A percentile compares a stretch with the other conserved stretches of the same genome.
phyloP scores from a whole-genome alignment of 1,140 invertebrate genomes.

The Zaprionus lachaisei region DNA sequence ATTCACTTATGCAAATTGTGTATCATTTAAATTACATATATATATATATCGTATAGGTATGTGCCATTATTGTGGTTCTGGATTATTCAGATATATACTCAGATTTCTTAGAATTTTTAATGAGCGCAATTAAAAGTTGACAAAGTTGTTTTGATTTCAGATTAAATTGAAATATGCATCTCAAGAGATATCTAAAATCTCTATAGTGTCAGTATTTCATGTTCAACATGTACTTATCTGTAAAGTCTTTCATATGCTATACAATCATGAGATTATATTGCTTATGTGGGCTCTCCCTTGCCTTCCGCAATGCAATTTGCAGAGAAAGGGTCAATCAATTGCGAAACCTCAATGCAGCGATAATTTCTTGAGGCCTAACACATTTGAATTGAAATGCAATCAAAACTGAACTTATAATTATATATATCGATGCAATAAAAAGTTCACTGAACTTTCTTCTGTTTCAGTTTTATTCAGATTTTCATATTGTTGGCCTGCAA shows the following conservation, averaged over 20 bases:
- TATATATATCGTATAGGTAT: background rate
- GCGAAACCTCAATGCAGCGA: conserved; percentile 1
- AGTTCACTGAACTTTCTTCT: background rate
- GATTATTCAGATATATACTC: background rate
- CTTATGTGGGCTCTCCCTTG: background rate
- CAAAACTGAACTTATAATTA: background rate
- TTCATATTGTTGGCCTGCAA: background rate
- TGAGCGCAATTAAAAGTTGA: background rate
- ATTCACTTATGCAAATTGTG: conserved; percentile 47
- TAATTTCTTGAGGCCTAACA: background rate
- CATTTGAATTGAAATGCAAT: background rate
- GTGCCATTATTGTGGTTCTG: conserved; percentile 2
- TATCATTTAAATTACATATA: conserved; percentile 19
- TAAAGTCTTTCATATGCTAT: background rate
- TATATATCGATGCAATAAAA: background rate
- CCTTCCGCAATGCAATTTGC: background rate
- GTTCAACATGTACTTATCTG: background rate
- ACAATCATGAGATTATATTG: background rate
- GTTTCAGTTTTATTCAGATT: background rate
- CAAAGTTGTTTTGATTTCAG: background rate
- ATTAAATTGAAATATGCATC: background rate
- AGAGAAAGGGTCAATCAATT: background rate
- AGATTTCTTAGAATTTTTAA: background rate
- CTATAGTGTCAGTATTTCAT: background rate
- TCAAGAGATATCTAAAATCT: background rate